These are phyloP conservation scores for Odontocerum albicorne DNA, from an alignment of 2,888 invertebrate species.

Conservation along the genomic window DNA sequence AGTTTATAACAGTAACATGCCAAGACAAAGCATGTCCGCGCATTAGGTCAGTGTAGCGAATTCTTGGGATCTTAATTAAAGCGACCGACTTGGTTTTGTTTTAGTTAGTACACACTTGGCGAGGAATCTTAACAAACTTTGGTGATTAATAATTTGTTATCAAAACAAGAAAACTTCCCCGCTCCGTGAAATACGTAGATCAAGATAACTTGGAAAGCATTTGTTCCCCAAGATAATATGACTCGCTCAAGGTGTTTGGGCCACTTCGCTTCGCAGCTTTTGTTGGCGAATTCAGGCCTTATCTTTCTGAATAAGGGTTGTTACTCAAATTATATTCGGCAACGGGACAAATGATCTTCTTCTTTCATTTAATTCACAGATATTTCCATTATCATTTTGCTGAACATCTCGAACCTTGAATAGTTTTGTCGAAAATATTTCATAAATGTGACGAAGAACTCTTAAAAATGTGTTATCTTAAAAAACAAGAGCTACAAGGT, in stretches of 20 bases:
- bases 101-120: conserved; percentile 12
- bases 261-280: neutral
- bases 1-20: too few relatives aligned
- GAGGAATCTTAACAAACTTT: conserved; percentile 28
- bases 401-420: too few relatives aligned
- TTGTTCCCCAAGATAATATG: conserved; percentile 27
- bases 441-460: too few relatives aligned
- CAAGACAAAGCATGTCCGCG: neutral
- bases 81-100: conserved; percentile 23
- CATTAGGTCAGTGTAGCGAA: conserved; percentile 23
- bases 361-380: conserved; percentile 2
- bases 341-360: neutral
- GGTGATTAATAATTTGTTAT: conserved; percentile 37
- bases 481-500: too few relatives aligned
- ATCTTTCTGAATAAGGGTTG: conserved; percentile 2
- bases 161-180: conserved; percentile 34
- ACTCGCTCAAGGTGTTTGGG: conserved; percentile 9
- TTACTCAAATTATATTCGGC: neutral
- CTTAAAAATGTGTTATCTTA: too few relatives aligned
- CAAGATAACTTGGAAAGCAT: conserved; percentile 27
- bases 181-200: conserved; percentile 32
- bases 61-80: conserved; percentile 26
- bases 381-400: too few relatives aligned
- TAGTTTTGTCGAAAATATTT: too few relatives aligned
- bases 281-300: conserved; percentile 1